Base-by-base conservation (phyloP, 1,140 invertebrate genomes). In the Acromyrmex echinatior region DNA sequence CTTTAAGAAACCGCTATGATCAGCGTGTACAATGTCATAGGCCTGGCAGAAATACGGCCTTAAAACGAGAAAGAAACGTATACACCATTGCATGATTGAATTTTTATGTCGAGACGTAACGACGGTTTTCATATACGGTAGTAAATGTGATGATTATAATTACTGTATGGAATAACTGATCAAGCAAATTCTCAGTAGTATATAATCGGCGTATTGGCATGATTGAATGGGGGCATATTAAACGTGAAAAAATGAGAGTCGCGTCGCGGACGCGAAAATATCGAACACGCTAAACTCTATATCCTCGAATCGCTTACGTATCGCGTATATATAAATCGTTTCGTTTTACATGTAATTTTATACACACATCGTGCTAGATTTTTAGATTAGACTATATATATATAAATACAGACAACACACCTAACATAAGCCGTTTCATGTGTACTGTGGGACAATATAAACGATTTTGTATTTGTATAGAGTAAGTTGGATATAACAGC, bases 401-500 rank as follows among this genome's bases (percentile, higher is more conserved):
- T 70, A 85, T 90, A 90, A 90, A 80, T 90, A 86, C 88, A 77
- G 68, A 90, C 66, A 62, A 66, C 58, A 87, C 87, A 86, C 66
- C 76, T 90, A 90, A 35, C 90, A 87, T 94, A 94, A 94, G 91
- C 89, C 91, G 90, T 93, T 94, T 94, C 91, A 94, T 91, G 87
- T 94, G 92, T 93, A 94, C 87, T 92, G 91, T 92, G 92, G 90
- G 93, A 95, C 93, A 93, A 95, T 94, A 95, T 95, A 95, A 81
- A 93, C 91, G 86, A 94, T 93, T 95, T 95, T 95, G 93, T 95
- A 94, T 94, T 92, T 95, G 93, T 95, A 95, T 94, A 94, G 92
- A 93, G 73, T 90, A 91, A 92, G 90, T 92, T 86, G 80, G 66
- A 65, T 86, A 87, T 68, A 70, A 92, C 87, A 87, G 88, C 85